Percentiles rank a stretch among this genome's conserved stretches.
Evolutionary conservation across 2,113 vertebrate genomes (phyloP).

Genomic region (Gambusia affinis): DNA sequence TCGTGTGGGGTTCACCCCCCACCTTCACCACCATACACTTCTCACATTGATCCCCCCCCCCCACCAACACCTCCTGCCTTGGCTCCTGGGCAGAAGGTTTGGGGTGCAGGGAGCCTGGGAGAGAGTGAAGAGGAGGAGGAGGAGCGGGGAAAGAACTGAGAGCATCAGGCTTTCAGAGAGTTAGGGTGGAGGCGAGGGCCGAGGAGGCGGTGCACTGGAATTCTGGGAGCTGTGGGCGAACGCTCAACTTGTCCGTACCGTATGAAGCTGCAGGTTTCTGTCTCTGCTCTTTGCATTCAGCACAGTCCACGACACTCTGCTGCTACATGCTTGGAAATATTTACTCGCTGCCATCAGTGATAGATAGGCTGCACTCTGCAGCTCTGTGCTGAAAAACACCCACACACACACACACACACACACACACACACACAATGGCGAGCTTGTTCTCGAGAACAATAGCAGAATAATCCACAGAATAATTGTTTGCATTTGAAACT

Average conservation of each 20-base stretch:
- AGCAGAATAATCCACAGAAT: constrained; percentile 56
- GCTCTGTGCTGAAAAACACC: constrained; percentile 23
- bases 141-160: constrained; percentile 3
- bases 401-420: background rate
- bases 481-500: constrained; percentile 40
- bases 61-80: constrained; percentile 28
- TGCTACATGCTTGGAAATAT: constrained; percentile 16
- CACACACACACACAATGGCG: constrained; percentile 40
- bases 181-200: constrained; percentile 35
- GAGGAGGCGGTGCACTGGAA: constrained; percentile 69
- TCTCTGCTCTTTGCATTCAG: background rate
- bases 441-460: constrained; percentile 53
- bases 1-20: constrained; percentile 71
- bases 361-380: constrained; percentile 21
- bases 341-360: constrained; percentile 39
- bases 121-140: constrained; percentile 5
- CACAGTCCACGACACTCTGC: background rate
- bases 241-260: background rate
- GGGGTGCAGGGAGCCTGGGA: constrained; percentile 31
- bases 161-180: constrained; percentile 34
- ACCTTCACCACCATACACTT: constrained; percentile 29
- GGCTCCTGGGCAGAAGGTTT: constrained; percentile 50
- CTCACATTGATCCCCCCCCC: constrained; percentile 58
- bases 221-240: constrained; percentile 45
- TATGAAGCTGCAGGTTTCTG: constrained; percentile 4